These are phyloP conservation scores for Rhinopomastus cyanomelas DNA, from an alignment of 2,113 vertebrate genomes.

Conservation along the genomic window DNA sequence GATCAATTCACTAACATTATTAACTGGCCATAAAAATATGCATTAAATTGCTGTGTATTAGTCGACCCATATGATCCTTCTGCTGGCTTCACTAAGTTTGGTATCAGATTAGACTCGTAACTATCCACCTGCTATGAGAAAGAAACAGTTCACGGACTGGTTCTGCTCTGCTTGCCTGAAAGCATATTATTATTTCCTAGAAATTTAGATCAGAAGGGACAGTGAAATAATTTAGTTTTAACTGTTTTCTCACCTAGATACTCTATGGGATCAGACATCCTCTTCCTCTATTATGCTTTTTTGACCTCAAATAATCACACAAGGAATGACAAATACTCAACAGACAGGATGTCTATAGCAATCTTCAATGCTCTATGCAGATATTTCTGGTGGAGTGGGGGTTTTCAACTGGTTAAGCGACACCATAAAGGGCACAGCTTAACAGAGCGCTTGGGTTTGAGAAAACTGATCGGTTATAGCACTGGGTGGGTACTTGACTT, in stretches of 20 bases:
- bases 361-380: not conserved
- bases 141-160: not conserved
- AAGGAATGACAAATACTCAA: not conserved
- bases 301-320: not conserved
- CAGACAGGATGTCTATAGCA: not conserved
- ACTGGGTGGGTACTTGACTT: not conserved
- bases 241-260: not conserved
- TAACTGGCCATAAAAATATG: not conserved
- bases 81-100: not conserved
- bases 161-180: not conserved
- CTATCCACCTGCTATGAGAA: not conserved
- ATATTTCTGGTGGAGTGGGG: not conserved
- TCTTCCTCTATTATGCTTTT: not conserved
- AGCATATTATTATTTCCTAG: not conserved
- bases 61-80: not conserved
- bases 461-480: not conserved
- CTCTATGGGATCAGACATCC: not conserved
- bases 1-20: not conserved
- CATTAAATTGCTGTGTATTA: not conserved
- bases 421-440: not conserved
- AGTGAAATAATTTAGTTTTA: not conserved
- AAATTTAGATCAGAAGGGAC: not conserved
- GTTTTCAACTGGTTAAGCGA: not conserved
- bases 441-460: not conserved
- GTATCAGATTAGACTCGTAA: not conserved